phyloP scores from a whole-genome alignment of 1,140 invertebrate genomes.

The Lepidurus couesii region DNA sequence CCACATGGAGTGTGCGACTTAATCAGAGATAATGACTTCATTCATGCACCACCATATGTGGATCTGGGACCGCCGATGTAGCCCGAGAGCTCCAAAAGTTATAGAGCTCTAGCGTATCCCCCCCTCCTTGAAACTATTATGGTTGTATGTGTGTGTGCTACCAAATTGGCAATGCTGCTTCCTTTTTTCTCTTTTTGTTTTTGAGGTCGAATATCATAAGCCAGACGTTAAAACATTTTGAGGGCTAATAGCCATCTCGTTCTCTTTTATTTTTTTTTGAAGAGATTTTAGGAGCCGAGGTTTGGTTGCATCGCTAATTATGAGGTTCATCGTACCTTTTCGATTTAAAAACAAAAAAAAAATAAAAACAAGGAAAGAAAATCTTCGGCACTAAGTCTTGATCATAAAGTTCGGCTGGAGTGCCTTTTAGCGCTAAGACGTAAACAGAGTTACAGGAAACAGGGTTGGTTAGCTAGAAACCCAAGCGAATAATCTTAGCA shows the following conservation, averaged over 20 bases:
- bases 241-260: neutral
- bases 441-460: no score
- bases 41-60: conserved; percentile 21
- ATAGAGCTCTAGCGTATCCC: conserved; percentile 9
- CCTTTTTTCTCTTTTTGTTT: neutral
- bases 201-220: neutral
- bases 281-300: no score
- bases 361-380: no score
- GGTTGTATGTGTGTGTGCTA: neutral
- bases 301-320: no score
- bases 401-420: no score
- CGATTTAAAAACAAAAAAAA: no score
- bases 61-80: neutral
- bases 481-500: no score
- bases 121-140: neutral
- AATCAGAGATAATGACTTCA: conserved; percentile 22
- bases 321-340: no score
- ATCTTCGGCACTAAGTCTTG: no score
- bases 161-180: neutral
- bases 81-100: neutral
- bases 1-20: conserved; percentile 16
- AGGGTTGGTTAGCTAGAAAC: no score
- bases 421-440: no score
- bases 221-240: neutral
- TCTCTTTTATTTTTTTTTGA: neutral